Evolutionary conservation across 2,888 invertebrate species (phyloP), one percentile per base, ranked within the genome.

Genomic region (Calliphora vomitoria): DNA sequence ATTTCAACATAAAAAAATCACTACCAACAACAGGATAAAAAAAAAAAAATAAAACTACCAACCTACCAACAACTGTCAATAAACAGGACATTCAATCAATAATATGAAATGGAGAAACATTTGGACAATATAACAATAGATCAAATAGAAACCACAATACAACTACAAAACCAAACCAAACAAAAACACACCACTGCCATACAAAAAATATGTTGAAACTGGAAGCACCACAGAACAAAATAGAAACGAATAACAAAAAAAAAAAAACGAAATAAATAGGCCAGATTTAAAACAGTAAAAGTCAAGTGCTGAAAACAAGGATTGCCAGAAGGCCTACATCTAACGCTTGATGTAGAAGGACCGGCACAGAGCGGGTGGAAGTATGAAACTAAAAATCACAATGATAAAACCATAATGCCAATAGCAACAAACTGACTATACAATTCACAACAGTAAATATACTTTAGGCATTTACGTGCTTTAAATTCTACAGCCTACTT

Each of bases 71-170:
- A 84, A 80, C 78, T 85, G 81, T 87, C 81, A 87, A 87, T 78
- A 85, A 82, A 79, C 87, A 82, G 87, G 87, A 87, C 87, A 87
- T 87, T 87, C 87, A 87, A 87, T 87, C 87, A 87, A 85, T 87
- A 87, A 78, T 79, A 74, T 74, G 87, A 85, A 87, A 82, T 87
- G 84, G 75, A 75, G 83, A 82, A 75, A 78, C 68, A 82, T 78
- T 53, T 76, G 80, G 72, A 84, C 58, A 76, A 69, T 53, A 72
- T 55, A 71, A 75, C 44, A 80, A 79, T 76, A 83, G 66, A 78
- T 50, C 60, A 82, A 86, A 74, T 62, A 80, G 60, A 78, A 75
- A 87, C 72, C 86, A 69, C 68, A 74, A 78, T 35, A 35, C 76
- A 78, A 53, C 69, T 55, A 60, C 44, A 58, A 62, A 31, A 8